phyloP scores from a whole-genome alignment of 2,113 vertebrate species.

The Barnardius zonarius region DNA sequence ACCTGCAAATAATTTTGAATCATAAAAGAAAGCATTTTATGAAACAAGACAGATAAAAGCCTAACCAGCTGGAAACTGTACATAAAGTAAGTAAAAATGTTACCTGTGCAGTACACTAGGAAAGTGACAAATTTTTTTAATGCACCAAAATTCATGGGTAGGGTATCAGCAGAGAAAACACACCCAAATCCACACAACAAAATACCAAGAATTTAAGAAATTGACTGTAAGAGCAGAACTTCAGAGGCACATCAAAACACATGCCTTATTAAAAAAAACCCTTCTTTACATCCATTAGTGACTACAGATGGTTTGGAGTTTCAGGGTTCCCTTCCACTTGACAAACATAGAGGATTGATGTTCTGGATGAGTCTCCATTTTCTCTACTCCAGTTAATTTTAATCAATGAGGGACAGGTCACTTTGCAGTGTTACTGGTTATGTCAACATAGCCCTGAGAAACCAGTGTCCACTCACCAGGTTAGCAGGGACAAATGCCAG shows the following conservation, averaged over 20 bases:
- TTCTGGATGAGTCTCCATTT: not conserved
- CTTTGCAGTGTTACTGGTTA: not conserved
- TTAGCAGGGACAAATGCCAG: not conserved
- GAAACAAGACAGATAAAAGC: not conserved
- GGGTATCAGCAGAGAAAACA: not conserved
- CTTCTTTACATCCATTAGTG: not conserved
- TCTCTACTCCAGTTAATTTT: not conserved
- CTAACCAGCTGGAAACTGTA: not conserved
- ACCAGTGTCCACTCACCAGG: not conserved
- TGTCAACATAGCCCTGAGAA: not conserved
- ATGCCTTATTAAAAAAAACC: accelerated
- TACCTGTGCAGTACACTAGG: not conserved
- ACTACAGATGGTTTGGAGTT: not conserved
- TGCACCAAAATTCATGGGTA: not conserved
- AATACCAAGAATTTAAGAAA: not conserved
- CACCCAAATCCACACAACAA: not conserved
- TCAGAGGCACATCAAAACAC: not conserved
- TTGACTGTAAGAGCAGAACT: not conserved
- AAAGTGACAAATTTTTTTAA: not conserved
- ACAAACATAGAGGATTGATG: not conserved
- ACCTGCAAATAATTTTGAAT: not conserved
- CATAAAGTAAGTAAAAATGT: not conserved
- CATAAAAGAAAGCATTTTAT: not conserved
- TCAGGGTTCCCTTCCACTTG: not conserved
- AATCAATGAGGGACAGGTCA: not conserved